Percentiles rank a stretch among this genome's conserved stretches.
These are phyloP conservation scores for Colius striatus DNA, from an alignment of 2,113 vertebrate species.

Conservation along the genomic window DNA sequence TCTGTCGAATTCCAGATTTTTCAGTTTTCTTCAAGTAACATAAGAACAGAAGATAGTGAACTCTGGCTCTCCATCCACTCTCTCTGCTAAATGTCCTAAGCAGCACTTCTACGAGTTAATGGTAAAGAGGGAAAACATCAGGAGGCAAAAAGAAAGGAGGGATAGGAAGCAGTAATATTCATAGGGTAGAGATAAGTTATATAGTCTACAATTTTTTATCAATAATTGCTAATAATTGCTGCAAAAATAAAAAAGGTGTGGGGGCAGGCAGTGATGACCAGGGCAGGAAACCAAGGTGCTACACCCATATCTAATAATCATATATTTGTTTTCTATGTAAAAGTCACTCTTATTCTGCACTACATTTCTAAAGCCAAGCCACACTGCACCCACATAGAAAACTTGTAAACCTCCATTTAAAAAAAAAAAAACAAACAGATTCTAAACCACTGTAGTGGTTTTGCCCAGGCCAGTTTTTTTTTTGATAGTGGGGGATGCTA, in stretches of 20 bases:
- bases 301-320: not conserved
- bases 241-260: not conserved
- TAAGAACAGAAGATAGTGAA: not conserved
- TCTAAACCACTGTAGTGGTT: not conserved
- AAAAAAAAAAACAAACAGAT: not conserved
- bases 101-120: not conserved
- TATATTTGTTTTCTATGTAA: not conserved
- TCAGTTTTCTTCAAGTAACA: not conserved
- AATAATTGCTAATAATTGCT: not conserved
- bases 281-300: not conserved
- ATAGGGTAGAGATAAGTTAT: not conserved
- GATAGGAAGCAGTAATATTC: rapidly evolving
- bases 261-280: not conserved
- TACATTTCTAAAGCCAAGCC: not conserved
- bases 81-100: not conserved
- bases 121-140: not conserved
- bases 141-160: rapidly evolving
- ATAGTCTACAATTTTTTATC: not conserved
- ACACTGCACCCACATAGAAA: not conserved
- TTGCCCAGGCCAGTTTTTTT: too few species aligned
- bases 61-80: not conserved
- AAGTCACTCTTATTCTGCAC: not conserved
- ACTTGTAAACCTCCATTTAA: not conserved
- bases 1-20: not conserved
- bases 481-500: too few species aligned